Evolutionary conservation across 2,797 vertebrate genomes (phyloP).

Genomic region (Rhabdophis nuchalis): DNA sequence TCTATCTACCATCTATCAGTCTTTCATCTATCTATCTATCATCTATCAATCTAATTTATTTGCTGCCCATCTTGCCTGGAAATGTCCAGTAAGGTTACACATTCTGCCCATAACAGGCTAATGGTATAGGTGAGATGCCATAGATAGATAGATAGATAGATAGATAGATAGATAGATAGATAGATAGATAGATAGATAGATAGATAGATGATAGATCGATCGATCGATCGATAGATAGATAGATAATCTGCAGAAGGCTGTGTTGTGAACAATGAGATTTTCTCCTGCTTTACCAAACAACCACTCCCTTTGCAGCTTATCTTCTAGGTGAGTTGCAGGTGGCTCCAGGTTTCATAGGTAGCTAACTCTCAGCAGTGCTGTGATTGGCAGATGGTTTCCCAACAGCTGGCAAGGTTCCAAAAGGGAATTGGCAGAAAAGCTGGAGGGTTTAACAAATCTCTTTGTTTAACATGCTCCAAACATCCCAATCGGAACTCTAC

Average conservation of each 20-base stretch:
- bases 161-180: too few relatives aligned
- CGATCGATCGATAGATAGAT: background rate
- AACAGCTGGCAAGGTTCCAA: background rate
- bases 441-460: background rate
- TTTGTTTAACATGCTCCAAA: background rate
- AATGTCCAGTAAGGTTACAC: too few relatives aligned
- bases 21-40: too few relatives aligned
- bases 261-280: background rate
- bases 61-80: too few relatives aligned
- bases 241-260: background rate
- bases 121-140: too few relatives aligned
- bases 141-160: too few relatives aligned
- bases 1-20: too few relatives aligned
- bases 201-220: too few relatives aligned
- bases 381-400: background rate
- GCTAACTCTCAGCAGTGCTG: background rate
- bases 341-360: background rate
- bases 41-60: background rate
- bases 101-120: too few relatives aligned
- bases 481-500: background rate
- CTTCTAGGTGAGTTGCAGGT: background rate
- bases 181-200: too few relatives aligned
- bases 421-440: background rate
- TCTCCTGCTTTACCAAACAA: background rate
- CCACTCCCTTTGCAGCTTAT: background rate